Conservation (phyloP, 2,888 invertebrate species). For the Petrolisthes cinctipes region DNA sequence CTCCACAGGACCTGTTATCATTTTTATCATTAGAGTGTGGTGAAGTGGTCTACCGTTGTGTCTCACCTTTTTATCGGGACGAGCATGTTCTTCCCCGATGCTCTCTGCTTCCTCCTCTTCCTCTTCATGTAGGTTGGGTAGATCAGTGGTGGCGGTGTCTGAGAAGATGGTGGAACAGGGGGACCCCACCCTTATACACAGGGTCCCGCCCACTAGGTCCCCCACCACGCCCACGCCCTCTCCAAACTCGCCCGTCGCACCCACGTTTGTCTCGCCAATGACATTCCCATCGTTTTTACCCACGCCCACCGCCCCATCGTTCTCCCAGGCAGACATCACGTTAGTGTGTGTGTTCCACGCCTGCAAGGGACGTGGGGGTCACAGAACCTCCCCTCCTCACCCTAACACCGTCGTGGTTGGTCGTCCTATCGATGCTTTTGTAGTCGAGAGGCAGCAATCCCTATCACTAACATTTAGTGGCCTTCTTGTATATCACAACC, state of each 20-base stretch:
- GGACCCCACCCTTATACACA: conserved; percentile 48
- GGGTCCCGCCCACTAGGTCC: conserved; percentile 43
- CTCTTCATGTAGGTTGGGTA: not conserved
- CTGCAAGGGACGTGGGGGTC: not conserved
- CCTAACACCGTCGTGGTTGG: not conserved
- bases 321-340: not conserved
- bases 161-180: conserved; percentile 30
- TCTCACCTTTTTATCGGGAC: too few species aligned
- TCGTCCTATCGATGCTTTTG: too few species aligned
- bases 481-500: too few species aligned
- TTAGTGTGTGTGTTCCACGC: not conserved
- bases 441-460: too few species aligned
- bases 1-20: too few species aligned
- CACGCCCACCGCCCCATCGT: not conserved
- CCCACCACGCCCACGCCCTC: conserved; percentile 12
- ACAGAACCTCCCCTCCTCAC: not conserved
- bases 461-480: too few species aligned
- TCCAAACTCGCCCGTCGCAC: not conserved
- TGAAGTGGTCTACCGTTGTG: too few species aligned
- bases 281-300: not conserved
- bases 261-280: not conserved
- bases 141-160: conserved; percentile 15
- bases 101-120: not conserved
- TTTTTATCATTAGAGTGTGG: too few species aligned
- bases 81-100: not conserved